Evolutionary conservation across 2,797 vertebrate genomes (phyloP), one percentile per base, ranked within the genome.

Genomic region (Typhlichthys subterraneus): DNA sequence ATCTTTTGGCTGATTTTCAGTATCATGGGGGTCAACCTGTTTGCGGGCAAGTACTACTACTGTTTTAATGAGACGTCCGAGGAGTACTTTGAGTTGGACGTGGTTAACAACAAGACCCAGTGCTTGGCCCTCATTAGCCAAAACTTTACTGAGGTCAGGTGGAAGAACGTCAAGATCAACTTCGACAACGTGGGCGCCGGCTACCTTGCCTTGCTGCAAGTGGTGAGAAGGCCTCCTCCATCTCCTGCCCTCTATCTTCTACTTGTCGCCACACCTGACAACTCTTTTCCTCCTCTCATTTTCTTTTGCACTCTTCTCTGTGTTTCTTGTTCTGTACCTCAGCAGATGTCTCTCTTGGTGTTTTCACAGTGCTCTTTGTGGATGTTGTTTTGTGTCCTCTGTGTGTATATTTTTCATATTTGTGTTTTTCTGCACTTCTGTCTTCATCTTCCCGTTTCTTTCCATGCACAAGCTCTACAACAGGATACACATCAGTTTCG

Each of bases 1-100:
- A 99, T 99, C 95, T 99, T 99, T 96, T 99, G 98, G 98, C 97
- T 99, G 94, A 99, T 99, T 97, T 99, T 99, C 93, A 99, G 98
- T 94, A 99, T 99, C 90, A 99, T 99, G 98, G 98, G 98, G 65
- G 98, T 99, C 89, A 99, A 99, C 93, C 84, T 99, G 87, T 99
- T 99, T 93, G 98, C 98, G 73, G 98, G 98, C 69, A 99, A 99
- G 89, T 99, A 99, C 90, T 96, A 98, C 93, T 99, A 92, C 91
- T 99, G 98, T 90, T 97, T 93, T 89, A 99, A 99, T 65, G 91
- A 95, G 83, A 96, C 96, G 0, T 81, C 94, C 0, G 97, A 96
- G 85, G 73, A 89, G 23, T 91, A 91, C 82, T 98, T 99, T 53
- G 50, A 91, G 0, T 81, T 91, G 13, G 88, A 94, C 0, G 56